Percentiles rank a stretch among this genome's conserved stretches.
Conservation (phyloP, 2,113 vertebrate genomes). For the Salvelinus sp. region DNA sequence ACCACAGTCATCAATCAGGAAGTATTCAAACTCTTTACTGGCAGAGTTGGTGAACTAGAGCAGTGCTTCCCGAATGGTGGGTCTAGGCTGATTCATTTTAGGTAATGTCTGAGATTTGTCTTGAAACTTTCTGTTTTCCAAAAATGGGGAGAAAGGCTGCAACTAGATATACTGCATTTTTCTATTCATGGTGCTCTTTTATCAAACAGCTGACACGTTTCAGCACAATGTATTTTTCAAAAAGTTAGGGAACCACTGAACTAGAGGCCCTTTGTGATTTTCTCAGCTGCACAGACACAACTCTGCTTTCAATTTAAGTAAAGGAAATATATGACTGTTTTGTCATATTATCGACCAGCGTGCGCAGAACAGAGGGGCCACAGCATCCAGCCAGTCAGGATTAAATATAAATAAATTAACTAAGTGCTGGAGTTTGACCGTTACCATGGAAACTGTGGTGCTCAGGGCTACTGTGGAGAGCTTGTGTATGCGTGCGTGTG, state of each 20-base stretch:
- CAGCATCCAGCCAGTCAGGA: slow-evolving; percentile 7
- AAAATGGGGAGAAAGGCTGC: too few relatives aligned
- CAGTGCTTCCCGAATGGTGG: neutral
- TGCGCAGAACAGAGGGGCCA: slow-evolving; percentile 8
- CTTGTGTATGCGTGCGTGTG: neutral
- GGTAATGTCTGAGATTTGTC: neutral
- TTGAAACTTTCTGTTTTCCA: neutral
- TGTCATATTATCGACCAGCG: slow-evolving; percentile 48
- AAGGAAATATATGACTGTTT: slow-evolving; percentile 22
- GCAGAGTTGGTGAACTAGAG: slow-evolving; percentile 39
- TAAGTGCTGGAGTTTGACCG: slow-evolving; percentile 37
- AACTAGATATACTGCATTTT: too few relatives aligned
- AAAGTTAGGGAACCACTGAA: neutral
- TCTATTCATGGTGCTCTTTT: neutral
- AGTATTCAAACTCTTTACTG: neutral
- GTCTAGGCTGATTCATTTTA: neutral
- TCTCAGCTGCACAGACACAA: slow-evolving; percentile 6
- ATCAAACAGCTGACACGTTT: neutral
- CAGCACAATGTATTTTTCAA: neutral
- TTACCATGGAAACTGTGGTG: slow-evolving; percentile 26
- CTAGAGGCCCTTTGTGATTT: neutral
- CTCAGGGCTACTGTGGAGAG: slow-evolving; percentile 1
- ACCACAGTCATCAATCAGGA: slow-evolving; percentile 60
- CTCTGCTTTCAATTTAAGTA: slow-evolving; percentile 32
- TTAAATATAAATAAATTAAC: slow-evolving; percentile 35